Conservation (phyloP, 2,113 vertebrate species). For the Leptobrachium leishanense region DNA sequence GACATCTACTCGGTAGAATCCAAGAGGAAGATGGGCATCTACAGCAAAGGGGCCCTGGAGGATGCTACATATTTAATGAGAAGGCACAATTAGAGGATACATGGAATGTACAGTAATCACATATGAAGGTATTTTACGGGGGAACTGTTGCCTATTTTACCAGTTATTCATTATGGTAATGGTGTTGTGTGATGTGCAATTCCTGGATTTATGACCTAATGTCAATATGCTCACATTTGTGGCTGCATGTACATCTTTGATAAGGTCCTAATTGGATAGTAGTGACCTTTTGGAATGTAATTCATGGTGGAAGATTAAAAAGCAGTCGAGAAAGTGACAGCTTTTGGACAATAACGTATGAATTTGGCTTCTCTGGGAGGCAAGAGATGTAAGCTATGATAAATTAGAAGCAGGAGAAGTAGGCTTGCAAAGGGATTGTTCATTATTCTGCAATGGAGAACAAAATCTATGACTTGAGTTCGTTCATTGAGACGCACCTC, state of each 20-base stretch:
- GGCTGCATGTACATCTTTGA: conserved; percentile 79
- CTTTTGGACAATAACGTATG: conserved; percentile 79
- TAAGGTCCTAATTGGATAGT: conserved; percentile 83
- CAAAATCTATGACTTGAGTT: conserved; percentile 59
- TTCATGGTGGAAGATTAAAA: conserved; percentile 80
- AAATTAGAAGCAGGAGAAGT: conserved; percentile 69
- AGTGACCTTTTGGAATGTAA: conserved; percentile 80
- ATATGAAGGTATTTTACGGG: conserved; percentile 20
- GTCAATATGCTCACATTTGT: conserved; percentile 66
- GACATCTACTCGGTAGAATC: too few relatives aligned
- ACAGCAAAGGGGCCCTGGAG: too few relatives aligned
- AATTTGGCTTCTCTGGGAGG: conserved; percentile 69
- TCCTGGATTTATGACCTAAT: conserved; percentile 78
- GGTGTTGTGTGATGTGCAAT: conserved; percentile 61
- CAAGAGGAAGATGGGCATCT: too few relatives aligned
- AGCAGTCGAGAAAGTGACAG: conserved; percentile 76
- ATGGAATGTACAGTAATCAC: neutral
- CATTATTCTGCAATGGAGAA: conserved; percentile 63
- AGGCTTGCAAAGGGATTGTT: conserved; percentile 65
- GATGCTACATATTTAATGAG: too few relatives aligned
- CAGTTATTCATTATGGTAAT: conserved; percentile 72
- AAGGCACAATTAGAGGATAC: neutral
- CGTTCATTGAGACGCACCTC: neutral
- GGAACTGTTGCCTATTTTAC: conserved; percentile 51
- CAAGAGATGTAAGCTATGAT: conserved; percentile 77